Percentiles rank a stretch among this genome's conserved stretches.
Conservation (phyloP, 2,888 invertebrate genomes). For the Heliconius hortense region DNA sequence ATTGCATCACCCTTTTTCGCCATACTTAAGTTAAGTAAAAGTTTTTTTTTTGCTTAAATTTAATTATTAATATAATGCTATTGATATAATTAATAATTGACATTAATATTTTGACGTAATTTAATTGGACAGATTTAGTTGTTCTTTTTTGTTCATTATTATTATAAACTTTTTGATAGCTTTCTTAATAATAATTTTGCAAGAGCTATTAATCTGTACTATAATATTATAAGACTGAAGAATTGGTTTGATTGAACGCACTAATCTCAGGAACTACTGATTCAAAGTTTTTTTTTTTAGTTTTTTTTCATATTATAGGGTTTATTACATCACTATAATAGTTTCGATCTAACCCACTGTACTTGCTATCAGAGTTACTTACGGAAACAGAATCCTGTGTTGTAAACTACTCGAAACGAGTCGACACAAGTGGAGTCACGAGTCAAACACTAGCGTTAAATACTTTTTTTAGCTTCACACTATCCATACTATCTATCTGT, state of each 20-base stretch:
- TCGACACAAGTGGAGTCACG: too few species aligned
- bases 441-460: too few species aligned
- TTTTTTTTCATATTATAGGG: too few species aligned
- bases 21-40: slow-evolving; percentile 23
- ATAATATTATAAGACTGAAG: neutral
- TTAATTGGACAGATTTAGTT: neutral
- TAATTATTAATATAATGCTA: neutral
- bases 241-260: neutral
- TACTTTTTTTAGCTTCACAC: too few species aligned
- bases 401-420: too few species aligned
- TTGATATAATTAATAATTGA: neutral
- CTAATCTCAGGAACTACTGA: neutral
- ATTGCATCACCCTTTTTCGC: slow-evolving; percentile 38
- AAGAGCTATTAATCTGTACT: too few species aligned
- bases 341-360: too few species aligned
- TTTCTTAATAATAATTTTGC: neutral
- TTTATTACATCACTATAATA: too few species aligned
- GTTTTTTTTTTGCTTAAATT: neutral
- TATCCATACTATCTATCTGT: too few species aligned
- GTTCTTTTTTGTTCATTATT: neutral
- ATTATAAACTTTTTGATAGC: neutral
- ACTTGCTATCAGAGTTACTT: too few species aligned
- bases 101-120: neutral
- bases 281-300: too few species aligned
- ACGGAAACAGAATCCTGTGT: too few species aligned